Percentiles rank a stretch among this genome's conserved stretches.
phyloP scores from a whole-genome alignment of 1,140 invertebrate genomes.

The Anthonomus grandis region DNA sequence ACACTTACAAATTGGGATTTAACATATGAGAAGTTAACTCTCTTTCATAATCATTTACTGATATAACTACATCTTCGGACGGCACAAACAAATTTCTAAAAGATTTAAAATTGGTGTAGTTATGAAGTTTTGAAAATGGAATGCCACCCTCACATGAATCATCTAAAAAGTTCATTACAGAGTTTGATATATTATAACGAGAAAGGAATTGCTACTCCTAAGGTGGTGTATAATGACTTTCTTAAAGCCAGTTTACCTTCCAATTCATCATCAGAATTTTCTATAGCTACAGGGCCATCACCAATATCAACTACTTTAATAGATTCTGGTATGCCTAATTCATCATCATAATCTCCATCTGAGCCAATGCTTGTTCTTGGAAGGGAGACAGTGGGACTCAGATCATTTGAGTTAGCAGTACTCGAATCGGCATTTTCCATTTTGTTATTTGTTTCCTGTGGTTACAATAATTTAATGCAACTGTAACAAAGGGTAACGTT shows the following conservation, averaged over 20 bases:
- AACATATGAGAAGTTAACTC: constrained; percentile 75
- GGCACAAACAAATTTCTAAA: constrained; percentile 75
- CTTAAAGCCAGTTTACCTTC: constrained; percentile 26
- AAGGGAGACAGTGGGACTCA: constrained; percentile 16
- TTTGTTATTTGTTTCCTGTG: too few relatives aligned
- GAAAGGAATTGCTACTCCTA: not conserved
- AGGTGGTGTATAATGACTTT: too few relatives aligned
- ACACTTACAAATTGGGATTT: constrained; percentile 75
- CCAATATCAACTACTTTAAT: constrained; percentile 54
- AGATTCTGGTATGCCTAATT: constrained; percentile 58
- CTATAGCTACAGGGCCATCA: constrained; percentile 51
- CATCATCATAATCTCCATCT: constrained; percentile 63
- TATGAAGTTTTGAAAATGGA: constrained; percentile 57
- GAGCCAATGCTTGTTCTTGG: constrained; percentile 35
- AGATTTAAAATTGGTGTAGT: constrained; percentile 67
- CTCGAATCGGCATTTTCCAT: too few relatives aligned
- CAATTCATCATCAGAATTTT: constrained; percentile 45
- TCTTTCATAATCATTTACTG: constrained; percentile 69
- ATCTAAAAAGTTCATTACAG: constrained; percentile 24
- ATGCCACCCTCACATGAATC: constrained; percentile 25
- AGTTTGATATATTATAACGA: not conserved
- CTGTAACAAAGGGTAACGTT: too few relatives aligned
- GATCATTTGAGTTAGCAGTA: too few relatives aligned
- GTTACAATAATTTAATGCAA: too few relatives aligned
- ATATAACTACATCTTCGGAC: constrained; percentile 65